Evolutionary conservation across 2,888 invertebrate genomes (phyloP).

Genomic region (Drosophila nigritarsus): DNA sequence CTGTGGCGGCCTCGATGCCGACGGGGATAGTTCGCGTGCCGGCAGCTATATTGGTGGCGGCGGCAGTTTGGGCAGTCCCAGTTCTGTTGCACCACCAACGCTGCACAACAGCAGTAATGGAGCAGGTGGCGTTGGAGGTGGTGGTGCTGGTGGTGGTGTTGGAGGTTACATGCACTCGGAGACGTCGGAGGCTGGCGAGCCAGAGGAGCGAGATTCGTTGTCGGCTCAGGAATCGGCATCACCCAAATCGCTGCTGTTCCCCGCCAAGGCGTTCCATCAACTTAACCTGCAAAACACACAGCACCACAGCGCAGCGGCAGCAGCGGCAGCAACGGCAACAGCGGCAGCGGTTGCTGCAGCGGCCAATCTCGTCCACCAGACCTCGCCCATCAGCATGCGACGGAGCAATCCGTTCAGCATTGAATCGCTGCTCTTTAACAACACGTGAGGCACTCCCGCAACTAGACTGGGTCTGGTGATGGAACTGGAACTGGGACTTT

Average conservation of each 20-base stretch:
- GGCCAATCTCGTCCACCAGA: constrained; percentile 81
- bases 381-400: constrained; percentile 87
- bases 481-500: constrained; percentile 24
- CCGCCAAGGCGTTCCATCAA: constrained; percentile 73
- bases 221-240: constrained; percentile 44
- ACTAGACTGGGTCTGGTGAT: constrained; percentile 8
- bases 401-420: constrained; percentile 94
- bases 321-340: constrained; percentile 51
- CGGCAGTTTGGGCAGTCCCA: constrained; percentile 72
- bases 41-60: constrained; percentile 72
- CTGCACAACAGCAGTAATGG: constrained; percentile 58
- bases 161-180: constrained; percentile 53
- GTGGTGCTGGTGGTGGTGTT: constrained; percentile 1
- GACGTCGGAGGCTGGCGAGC: constrained; percentile 56
- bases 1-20: constrained; percentile 53
- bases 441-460: constrained; percentile 78
- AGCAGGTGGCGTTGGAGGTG: constrained; percentile 6
- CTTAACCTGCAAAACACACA: constrained; percentile 75
- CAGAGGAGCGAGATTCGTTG: constrained; percentile 58
- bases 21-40: constrained; percentile 70
- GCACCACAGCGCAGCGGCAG: constrained; percentile 50
- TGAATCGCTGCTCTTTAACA: constrained; percentile 92
- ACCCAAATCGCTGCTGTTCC: constrained; percentile 66
- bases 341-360: constrained; percentile 73
- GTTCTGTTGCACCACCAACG: constrained; percentile 54